Conservation (phyloP, 2,888 invertebrate genomes). For the Graphium colonna region DNA sequence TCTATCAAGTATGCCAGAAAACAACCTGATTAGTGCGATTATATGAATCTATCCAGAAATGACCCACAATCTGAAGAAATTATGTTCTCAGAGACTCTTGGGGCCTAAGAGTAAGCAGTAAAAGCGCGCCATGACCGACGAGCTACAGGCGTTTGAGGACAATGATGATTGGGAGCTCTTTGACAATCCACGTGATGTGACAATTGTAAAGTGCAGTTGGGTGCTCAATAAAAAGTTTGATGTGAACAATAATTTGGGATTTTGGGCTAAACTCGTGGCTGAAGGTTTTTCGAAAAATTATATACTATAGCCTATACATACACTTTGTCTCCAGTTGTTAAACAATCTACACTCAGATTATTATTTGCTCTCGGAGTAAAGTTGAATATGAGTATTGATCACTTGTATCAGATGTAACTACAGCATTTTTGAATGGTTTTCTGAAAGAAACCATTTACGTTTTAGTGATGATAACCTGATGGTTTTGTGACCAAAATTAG, state of each 20-base stretch:
- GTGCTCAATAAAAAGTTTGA: constrained; percentile 19
- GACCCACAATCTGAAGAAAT: too few relatives aligned
- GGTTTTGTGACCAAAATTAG: not conserved
- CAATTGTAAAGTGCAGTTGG: constrained; percentile 18
- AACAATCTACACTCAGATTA: too few relatives aligned
- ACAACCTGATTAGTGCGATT: too few relatives aligned
- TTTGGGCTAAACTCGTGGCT: constrained; percentile 21
- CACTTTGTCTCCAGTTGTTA: constrained; percentile 17
- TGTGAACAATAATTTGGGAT: constrained; percentile 20
- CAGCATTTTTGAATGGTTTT: not conserved
- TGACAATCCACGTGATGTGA: constrained; percentile 13
- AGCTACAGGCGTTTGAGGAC: constrained; percentile 1
- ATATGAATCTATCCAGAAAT: too few relatives aligned
- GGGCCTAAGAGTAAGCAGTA: constrained; percentile 20
- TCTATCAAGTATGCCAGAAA: too few relatives aligned
- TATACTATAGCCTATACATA: constrained; percentile 19
- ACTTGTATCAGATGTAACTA: too few relatives aligned
- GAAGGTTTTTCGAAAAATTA: constrained; percentile 24
- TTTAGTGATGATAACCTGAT: not conserved
- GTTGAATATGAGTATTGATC: too few relatives aligned
- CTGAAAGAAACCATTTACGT: not conserved
- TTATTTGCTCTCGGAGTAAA: too few relatives aligned
- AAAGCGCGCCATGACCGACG: constrained; percentile 10
- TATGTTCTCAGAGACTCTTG: too few relatives aligned
- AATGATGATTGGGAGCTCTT: constrained; percentile 18